Evolutionary conservation across 1,140 invertebrate genomes (phyloP), one percentile per base, ranked within the genome.

Genomic region (Drosophila truncata): DNA sequence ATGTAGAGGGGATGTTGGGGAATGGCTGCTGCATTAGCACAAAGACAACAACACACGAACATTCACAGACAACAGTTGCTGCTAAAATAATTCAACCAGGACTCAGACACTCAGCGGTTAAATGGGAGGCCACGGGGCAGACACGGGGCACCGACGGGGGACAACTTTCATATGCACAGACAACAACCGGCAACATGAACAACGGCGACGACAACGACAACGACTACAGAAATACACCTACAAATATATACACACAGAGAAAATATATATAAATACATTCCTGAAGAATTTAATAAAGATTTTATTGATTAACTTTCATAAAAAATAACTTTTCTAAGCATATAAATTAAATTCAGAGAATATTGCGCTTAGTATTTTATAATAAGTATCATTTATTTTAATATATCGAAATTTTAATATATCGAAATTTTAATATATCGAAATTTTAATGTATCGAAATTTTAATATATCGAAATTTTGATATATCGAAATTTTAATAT

Each of bases 31-130:
- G 83, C 83, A 86, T 86, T 86, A 83, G 84, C 83, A 87, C 76
- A 87, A 80, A 88, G 75, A 64, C 77, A 39, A n/a, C 27, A 33
- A 35, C 29, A 54, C 14, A 16, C 4, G 10, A 5, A 29, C 55
- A 61, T 23, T 23, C 50, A 37, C 33, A 75, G 63, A 77, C 63
- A 60, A 77, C 73, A 69, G 70, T 57, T 80, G 79, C 77, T 74
- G 77, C 75, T 84, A 76, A 84, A 84, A 84, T 85, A 85, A 82
- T 86, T 85, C 72, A 84, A 58, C 78, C 81, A 82, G 76, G 74
- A 41, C 23, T 52, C 41, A 57, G 61, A 52, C 61, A 54, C 37
- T 42, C 29, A 25, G 37, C 25, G 69, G 65, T 57, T 67, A 27
- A 18, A 16, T 6, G 47, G 39, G 33, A n/a, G 33, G 5, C 20